A percentile compares a stretch with the other conserved stretches of the same genome.
Conservation (phyloP, 2,888 invertebrate genomes). For the Acanthosepion lycidas region DNA sequence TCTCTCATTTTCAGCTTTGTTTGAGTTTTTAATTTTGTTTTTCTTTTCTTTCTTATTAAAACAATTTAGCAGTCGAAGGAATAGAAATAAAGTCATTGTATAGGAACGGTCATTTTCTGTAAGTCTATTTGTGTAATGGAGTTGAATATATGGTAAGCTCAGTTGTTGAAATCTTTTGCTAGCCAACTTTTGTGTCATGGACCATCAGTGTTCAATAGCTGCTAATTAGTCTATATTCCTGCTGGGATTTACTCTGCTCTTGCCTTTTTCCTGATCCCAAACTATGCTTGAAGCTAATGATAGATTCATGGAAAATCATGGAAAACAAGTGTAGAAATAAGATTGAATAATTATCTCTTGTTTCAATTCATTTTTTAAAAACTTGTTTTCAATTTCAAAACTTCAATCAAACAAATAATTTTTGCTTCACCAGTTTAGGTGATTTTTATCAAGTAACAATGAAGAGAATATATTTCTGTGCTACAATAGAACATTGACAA, state of each 20-base stretch:
- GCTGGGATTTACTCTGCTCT: neutral
- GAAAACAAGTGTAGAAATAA: neutral
- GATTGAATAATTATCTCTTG: neutral
- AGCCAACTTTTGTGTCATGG: neutral
- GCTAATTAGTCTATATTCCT: neutral
- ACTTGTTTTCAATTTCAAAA: neutral
- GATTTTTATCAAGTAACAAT: neutral
- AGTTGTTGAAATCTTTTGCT: neutral
- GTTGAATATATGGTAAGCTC: neutral
- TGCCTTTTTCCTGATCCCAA: neutral
- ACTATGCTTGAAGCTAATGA: neutral
- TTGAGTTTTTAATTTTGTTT: neutral
- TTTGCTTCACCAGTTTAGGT: neutral
- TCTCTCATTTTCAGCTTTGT: neutral
- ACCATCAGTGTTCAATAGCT: neutral
- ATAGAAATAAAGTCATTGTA: neutral
- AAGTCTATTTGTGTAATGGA: neutral
- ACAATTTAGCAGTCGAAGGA: neutral
- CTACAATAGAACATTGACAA: constrained; percentile 2
- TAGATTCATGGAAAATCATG: neutral
- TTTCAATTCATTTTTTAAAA: neutral
- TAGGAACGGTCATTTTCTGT: neutral
- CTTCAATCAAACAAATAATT: neutral
- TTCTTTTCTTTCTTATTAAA: neutral
- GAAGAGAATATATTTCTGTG: neutral